Evolutionary conservation across 2,113 vertebrate species (phyloP), one percentile per base, ranked within the genome.

Genomic region (Anhinga anhinga): DNA sequence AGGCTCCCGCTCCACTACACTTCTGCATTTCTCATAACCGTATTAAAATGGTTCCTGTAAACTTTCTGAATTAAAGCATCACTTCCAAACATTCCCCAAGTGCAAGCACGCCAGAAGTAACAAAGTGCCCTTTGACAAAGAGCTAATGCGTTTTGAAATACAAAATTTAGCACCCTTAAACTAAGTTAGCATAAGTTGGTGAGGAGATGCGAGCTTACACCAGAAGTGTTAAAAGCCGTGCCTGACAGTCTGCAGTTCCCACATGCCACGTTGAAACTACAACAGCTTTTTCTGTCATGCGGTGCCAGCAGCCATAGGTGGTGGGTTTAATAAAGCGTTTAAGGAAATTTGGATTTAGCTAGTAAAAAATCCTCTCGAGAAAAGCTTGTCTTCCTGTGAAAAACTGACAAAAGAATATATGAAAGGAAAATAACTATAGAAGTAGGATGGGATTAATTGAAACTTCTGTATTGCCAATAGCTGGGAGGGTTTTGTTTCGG

Each of bases 281-380:
- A 86, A 77, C 82, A 73, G 95, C 87, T 87, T 87, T 91, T 85
- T 56, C 82, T 76, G 79, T 67, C 71, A n/a, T 47, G 27, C 58
- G 1, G 71, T 90, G 93, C 92, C 95, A 92, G 90, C 88, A 96
- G 85, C 88, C 85, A 77, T 93, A 62, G 92, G 92, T 82, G 67
- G 82, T 65, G 90, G 67, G 85, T 86, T 97, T 93, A 93, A 93
- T 93, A 94, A 91, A 88, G 90, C 53, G 1, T 47, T 92, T 83
- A 88, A 66, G 59, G 71, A 90, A 94, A 90, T 53, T 81, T 4
- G 38, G 63, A 38, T 93, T 80, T 81, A 40, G 47, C 55, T 63
- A 11, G 56, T 67, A 59, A 84, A 93, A 93, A 93, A 84, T 55
- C 58, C 27, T 78, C 47, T 26, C 12, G 5, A 69, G 72, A 49